Conservation (phyloP, 1,140 invertebrate genomes). For the Onthophagus taurus region DNA sequence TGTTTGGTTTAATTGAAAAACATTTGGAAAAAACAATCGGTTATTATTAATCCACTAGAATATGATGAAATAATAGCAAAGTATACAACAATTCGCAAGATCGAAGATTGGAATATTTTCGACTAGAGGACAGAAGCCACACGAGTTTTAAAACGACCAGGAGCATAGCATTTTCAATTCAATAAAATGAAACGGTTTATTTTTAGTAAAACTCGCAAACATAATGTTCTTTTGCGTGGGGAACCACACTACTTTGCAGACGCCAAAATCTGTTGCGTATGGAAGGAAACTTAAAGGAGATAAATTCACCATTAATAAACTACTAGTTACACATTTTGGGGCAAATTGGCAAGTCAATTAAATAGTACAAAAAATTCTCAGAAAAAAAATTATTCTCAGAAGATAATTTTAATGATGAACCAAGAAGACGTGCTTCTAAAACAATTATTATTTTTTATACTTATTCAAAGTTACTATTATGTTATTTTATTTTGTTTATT, state of each 20-base stretch:
- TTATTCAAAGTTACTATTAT: too few relatives aligned
- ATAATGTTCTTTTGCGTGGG: conserved; percentile 18
- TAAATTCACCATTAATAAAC: conserved; percentile 6
- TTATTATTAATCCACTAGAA: conserved; percentile 19
- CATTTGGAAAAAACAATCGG: conserved; percentile 10
- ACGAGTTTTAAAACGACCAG: conserved; percentile 15
- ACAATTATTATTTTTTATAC: too few relatives aligned
- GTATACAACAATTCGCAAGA: conserved; percentile 16
- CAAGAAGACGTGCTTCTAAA: too few relatives aligned
- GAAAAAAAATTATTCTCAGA: too few relatives aligned
- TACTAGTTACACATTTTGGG: conserved; percentile 10
- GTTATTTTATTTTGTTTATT: too few relatives aligned
- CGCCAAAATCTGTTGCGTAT: conserved; percentile 6
- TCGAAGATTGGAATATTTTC: conserved; percentile 10
- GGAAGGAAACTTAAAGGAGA: conserved; percentile 9
- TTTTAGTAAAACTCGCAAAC: conserved; percentile 15
- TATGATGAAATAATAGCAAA: conserved; percentile 20
- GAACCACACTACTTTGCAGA: conserved; percentile 19
- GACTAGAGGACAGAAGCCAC: conserved; percentile 20
- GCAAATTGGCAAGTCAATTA: conserved; percentile 7
- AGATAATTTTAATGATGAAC: too few relatives aligned
- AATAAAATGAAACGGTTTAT: conserved; percentile 21
- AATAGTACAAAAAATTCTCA: too few relatives aligned
- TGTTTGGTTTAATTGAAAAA: conserved; percentile 28
- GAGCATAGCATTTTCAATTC: conserved; percentile 22